A percentile compares a stretch with the other conserved stretches of the same genome.
Evolutionary conservation across 92 coral and sea anemone genomes (phyloP).

Genomic region (Bergia sp.): DNA sequence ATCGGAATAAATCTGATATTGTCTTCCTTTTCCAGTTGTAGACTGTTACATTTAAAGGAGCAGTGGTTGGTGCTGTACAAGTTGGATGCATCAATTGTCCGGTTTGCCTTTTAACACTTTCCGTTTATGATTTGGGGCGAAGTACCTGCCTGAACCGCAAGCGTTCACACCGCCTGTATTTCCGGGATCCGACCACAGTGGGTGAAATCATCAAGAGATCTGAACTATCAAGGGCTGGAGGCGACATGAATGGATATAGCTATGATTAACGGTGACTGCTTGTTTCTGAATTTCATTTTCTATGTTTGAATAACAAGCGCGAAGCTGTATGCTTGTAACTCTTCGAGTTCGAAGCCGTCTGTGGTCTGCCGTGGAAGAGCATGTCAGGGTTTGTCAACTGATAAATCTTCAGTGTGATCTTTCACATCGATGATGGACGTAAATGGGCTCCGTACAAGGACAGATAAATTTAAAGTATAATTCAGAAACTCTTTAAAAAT

Average conservation of each 20-base stretch:
- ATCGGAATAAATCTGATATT: background rate
- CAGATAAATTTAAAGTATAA: background rate
- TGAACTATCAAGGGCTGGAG: background rate
- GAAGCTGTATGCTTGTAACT: background rate
- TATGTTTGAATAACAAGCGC: background rate
- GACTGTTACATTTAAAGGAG: background rate
- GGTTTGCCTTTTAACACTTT: background rate
- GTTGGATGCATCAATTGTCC: background rate
- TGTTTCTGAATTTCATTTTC: background rate
- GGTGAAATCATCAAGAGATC: too few relatives aligned
- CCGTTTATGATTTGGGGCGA: slow-evolving; percentile 9
- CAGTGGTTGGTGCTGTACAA: background rate
- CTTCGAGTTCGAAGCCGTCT: background rate
- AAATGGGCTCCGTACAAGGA: background rate
- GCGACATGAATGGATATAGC: background rate
- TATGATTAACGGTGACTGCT: background rate
- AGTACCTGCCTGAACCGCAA: background rate
- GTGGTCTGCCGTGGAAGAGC: background rate
- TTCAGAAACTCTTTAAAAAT: background rate
- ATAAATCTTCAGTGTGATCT: background rate
- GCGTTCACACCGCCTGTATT: background rate
- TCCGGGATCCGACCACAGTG: slow-evolving; percentile 11
- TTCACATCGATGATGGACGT: slow-evolving; percentile 3
- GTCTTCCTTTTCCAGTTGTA: slow-evolving; percentile 29
- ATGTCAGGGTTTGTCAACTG: background rate